These are phyloP conservation scores for Mirza zaza DNA, from an alignment of 2,113 vertebrate genomes.

Conservation along the genomic window DNA sequence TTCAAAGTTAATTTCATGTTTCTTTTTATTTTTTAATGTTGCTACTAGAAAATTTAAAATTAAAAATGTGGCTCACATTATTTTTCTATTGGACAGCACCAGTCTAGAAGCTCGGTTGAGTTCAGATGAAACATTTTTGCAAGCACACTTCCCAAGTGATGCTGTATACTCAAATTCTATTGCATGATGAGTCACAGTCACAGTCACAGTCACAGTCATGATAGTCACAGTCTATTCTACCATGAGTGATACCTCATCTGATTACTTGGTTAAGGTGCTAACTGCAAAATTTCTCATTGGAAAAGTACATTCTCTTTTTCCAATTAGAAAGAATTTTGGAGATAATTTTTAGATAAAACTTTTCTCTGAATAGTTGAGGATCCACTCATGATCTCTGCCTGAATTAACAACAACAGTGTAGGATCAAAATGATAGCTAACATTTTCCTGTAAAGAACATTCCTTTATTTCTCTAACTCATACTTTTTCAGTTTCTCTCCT, in stretches of 20 bases:
- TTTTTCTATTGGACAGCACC: not conserved
- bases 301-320: not conserved
- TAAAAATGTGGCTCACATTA: not conserved
- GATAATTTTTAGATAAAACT: not conserved
- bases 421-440: not conserved
- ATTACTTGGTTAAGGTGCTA: not conserved
- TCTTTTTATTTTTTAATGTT: not conserved
- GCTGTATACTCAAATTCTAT: not conserved
- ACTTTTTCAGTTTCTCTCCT: not conserved
- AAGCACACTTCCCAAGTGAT: not conserved
- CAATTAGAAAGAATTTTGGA: not conserved
- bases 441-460: not conserved
- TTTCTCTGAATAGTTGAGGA: not conserved
- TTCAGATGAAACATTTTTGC: not conserved
- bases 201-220: too few species aligned
- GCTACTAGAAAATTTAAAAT: slow-evolving; percentile 1
- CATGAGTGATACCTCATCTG: not conserved
- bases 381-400: not conserved
- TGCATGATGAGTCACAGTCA: fast-evolving
- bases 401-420: not conserved
- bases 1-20: slow-evolving; percentile 1
- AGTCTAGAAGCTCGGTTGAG: not conserved
- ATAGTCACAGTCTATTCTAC: not conserved
- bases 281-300: not conserved
- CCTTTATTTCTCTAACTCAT: not conserved